These are phyloP conservation scores for Mormyrus proboscirostris DNA, from an alignment of 2,797 vertebrate genomes.

Conservation along the genomic window DNA sequence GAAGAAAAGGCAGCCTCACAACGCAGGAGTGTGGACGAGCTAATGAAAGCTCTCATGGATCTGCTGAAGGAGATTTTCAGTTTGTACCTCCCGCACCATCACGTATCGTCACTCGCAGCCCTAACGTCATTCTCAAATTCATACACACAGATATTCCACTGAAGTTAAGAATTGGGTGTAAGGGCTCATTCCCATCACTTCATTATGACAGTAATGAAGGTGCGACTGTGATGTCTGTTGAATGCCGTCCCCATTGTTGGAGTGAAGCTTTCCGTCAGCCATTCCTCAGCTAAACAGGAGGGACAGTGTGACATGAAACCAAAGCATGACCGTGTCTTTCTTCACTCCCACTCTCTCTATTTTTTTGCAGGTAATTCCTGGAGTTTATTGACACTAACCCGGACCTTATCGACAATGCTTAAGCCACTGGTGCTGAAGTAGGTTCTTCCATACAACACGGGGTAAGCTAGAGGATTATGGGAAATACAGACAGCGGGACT, in stretches of 20 bases:
- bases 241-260: neutral
- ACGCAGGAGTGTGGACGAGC: slow-evolving; percentile 54
- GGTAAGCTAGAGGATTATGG: neutral
- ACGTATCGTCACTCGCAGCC: neutral
- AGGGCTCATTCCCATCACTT: neutral
- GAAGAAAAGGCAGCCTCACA: slow-evolving; percentile 28
- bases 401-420: slow-evolving; percentile 57
- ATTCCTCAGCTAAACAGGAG: neutral
- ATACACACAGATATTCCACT: neutral
- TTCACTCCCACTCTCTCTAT: neutral
- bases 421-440: slow-evolving; percentile 65
- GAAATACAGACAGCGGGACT: neutral
- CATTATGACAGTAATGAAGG: neutral
- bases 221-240: neutral
- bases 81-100: slow-evolving; percentile 40
- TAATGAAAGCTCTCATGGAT: slow-evolving; percentile 63
- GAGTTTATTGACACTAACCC: slow-evolving; percentile 54
- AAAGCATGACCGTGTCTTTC: neutral
- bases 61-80: slow-evolving; percentile 69
- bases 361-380: slow-evolving; percentile 59
- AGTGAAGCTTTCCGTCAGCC: neutral
- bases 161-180: neutral
- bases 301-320: neutral
- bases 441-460: slow-evolving; percentile 28
- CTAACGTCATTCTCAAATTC: neutral